A percentile compares a stretch with the other conserved stretches of the same genome.
Conservation (phyloP, 1,140 invertebrate genomes). For the Mylabris phalerata region DNA sequence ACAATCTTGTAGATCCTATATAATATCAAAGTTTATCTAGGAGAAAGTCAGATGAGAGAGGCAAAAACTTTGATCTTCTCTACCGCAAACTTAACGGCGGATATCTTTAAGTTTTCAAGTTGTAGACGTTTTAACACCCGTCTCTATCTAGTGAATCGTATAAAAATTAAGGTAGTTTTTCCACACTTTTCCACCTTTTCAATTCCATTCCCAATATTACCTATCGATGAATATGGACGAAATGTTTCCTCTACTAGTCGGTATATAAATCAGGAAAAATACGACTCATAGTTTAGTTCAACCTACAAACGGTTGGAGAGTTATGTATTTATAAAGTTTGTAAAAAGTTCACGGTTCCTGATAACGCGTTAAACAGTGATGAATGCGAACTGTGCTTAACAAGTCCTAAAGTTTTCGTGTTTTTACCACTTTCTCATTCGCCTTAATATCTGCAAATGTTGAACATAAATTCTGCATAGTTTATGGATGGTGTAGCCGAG, state of each 20-base stretch:
- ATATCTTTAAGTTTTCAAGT: conserved; percentile 15
- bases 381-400: conserved; percentile 26
- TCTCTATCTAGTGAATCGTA: conserved; percentile 10
- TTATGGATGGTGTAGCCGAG: conserved; percentile 13
- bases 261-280: no score
- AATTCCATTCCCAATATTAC: no score
- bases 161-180: no score
- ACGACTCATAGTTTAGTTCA: no score
- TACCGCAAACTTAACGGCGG: not conserved
- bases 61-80: no score
- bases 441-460: conserved; percentile 31
- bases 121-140: conserved; percentile 12
- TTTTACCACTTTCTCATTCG: conserved; percentile 31
- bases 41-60: not conserved
- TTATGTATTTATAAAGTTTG: conserved; percentile 14
- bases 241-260: no score
- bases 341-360: conserved; percentile 19
- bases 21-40: conserved; percentile 17
- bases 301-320: not conserved
- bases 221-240: no score
- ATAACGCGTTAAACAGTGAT: conserved; percentile 29
- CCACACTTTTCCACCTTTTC: no score
- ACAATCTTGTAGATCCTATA: not conserved
- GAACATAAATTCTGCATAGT: conserved; percentile 25
- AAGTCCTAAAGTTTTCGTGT: conserved; percentile 28